Conservation (phyloP, 2,113 vertebrate species). For the Amphiprion percula region DNA sequence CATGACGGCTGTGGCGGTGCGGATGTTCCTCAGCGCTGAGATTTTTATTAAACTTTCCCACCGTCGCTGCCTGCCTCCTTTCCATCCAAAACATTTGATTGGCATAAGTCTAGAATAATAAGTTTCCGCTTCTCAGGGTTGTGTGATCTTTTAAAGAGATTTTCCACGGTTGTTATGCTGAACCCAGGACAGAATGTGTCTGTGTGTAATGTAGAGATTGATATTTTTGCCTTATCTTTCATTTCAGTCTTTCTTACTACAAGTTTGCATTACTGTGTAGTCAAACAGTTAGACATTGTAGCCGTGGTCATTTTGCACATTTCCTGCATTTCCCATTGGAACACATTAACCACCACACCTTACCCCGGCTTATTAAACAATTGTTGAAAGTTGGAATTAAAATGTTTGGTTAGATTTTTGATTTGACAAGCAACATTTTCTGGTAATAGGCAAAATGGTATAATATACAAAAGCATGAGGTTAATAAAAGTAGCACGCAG, state of each 20-base stretch:
- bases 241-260: slow-evolving; percentile 12
- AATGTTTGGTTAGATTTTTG: too few relatives aligned
- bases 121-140: slow-evolving; percentile 43
- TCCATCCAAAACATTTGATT: slow-evolving; percentile 62
- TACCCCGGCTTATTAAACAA: neutral
- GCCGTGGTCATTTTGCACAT: neutral
- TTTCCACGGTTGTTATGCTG: slow-evolving; percentile 50
- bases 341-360: neutral
- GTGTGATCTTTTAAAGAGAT: slow-evolving; percentile 51
- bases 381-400: too few relatives aligned
- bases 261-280: slow-evolving; percentile 1
- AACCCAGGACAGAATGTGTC: slow-evolving; percentile 7
- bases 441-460: too few relatives aligned
- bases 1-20: slow-evolving; percentile 34
- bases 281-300: neutral
- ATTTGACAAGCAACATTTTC: too few relatives aligned
- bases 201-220: slow-evolving; percentile 13
- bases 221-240: slow-evolving; percentile 29
- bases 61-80: slow-evolving; percentile 34
- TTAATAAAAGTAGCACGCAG: too few relatives aligned
- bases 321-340: slow-evolving; percentile 6
- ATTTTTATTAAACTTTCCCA: slow-evolving; percentile 72
- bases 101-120: slow-evolving; percentile 58
- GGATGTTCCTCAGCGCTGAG: slow-evolving; percentile 56
- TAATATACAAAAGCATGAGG: too few relatives aligned